Evolutionary conservation across 1,140 invertebrate species (phyloP).

Genomic region (Trypoxylus dichotomus): DNA sequence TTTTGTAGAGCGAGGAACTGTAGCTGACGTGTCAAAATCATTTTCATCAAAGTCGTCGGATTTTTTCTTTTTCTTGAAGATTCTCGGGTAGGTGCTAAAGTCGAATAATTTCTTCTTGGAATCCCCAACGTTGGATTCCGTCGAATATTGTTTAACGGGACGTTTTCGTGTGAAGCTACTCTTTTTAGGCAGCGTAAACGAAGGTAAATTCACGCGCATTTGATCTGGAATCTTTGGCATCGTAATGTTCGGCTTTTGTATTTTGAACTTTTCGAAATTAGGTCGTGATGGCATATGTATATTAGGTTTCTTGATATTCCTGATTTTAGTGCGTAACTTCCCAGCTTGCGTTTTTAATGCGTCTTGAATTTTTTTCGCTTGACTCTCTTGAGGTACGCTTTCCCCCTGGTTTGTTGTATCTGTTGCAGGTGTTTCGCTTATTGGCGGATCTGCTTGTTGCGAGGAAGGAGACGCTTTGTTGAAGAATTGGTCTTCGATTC

Average conservation of each 20-base stretch:
- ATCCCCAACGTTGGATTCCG: constrained; percentile 54
- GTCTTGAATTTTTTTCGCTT: constrained; percentile 33
- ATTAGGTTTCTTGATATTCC: constrained; percentile 59
- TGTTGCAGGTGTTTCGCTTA: constrained; percentile 39
- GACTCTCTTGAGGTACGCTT: constrained; percentile 40
- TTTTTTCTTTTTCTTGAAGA: constrained; percentile 69
- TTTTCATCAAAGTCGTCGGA: constrained; percentile 45
- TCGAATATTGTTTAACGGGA: constrained; percentile 52
- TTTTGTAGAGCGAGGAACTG: constrained; percentile 53
- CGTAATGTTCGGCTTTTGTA: constrained; percentile 63
- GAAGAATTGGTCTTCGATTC: constrained; percentile 44
- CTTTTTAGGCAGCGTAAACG: constrained; percentile 46
- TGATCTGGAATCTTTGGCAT: constrained; percentile 65
- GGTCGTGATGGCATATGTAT: constrained; percentile 43
- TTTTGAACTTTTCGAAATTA: constrained; percentile 45
- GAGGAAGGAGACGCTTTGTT: constrained; percentile 18
- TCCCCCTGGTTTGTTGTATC: constrained; percentile 53
- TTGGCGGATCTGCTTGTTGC: constrained; percentile 1
- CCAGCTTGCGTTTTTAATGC: constrained; percentile 61
- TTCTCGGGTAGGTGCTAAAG: constrained; percentile 73
- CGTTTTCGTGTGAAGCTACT: constrained; percentile 34
- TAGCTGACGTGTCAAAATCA: constrained; percentile 50
- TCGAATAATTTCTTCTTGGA: constrained; percentile 67
- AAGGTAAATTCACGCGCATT: constrained; percentile 59
- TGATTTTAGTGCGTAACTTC: constrained; percentile 63